These are phyloP conservation scores for Mionectes macconnelli DNA, from an alignment of 2,113 vertebrate genomes.

Conservation along the genomic window DNA sequence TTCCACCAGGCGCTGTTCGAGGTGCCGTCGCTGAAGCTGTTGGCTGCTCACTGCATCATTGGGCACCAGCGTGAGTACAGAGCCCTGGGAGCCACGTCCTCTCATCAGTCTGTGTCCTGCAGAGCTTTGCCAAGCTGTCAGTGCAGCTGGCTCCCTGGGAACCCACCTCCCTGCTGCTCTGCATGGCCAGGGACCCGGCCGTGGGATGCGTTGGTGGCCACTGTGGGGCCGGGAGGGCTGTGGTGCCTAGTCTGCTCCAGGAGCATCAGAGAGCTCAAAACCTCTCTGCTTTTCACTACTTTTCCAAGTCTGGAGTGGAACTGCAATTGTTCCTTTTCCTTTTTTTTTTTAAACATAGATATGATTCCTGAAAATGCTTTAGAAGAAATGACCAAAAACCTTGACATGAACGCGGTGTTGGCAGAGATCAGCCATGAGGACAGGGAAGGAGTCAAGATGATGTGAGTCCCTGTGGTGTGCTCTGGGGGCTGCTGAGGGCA, in stretches of 20 bases:
- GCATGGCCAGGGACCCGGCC: neutral
- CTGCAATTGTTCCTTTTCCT: neutral
- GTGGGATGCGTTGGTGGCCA: accelerated
- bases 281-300: neutral
- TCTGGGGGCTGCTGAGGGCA: neutral
- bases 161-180: neutral
- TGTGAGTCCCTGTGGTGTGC: constrained; percentile 76
- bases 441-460: constrained; percentile 87
- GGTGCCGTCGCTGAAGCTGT: constrained; percentile 92
- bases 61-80: constrained; percentile 93
- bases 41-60: constrained; percentile 95
- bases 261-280: neutral
- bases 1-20: constrained; percentile 96
- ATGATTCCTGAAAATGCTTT: constrained; percentile 98
- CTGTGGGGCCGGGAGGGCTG: neutral
- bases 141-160: neutral
- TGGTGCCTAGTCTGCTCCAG: accelerated
- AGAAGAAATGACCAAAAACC: constrained; percentile 98
- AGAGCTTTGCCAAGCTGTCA: neutral
- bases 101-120: accelerated
- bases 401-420: constrained; percentile 91
- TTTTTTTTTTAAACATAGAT: constrained; percentile 69
- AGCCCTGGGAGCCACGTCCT: neutral
- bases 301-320: neutral
- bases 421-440: constrained; percentile 81